Evolutionary conservation across 1,140 invertebrate genomes (phyloP).

Genomic region (Rhagoletis zephyria): DNA sequence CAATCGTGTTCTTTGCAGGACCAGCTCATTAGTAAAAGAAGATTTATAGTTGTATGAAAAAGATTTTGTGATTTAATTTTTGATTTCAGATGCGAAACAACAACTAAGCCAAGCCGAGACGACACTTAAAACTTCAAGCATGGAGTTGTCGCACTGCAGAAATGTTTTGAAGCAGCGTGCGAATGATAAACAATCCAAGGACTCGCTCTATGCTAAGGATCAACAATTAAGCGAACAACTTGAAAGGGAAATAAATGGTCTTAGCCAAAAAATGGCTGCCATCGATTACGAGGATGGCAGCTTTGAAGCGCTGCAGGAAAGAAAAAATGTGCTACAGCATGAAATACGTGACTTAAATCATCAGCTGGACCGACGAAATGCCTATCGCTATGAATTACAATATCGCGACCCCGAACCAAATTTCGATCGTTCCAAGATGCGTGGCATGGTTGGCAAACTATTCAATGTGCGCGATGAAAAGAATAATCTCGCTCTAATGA

Average conservation of each 20-base stretch:
- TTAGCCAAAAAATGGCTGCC: slow-evolving; percentile 67
- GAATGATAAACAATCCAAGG: slow-evolving; percentile 81
- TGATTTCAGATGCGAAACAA: slow-evolving; percentile 80
- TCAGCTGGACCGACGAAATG: slow-evolving; percentile 63
- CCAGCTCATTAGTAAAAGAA: slow-evolving; percentile 83
- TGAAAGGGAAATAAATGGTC: slow-evolving; percentile 76
- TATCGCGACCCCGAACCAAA: slow-evolving; percentile 84
- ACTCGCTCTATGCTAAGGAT: slow-evolving; percentile 83
- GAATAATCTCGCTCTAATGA: slow-evolving; percentile 87
- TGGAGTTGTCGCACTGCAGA: slow-evolving; percentile 83
- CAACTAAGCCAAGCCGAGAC: slow-evolving; percentile 85
- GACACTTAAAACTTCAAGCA: slow-evolving; percentile 84
- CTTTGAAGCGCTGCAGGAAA: slow-evolving; percentile 76
- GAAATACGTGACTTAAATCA: slow-evolving; percentile 73
- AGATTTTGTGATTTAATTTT: neutral
- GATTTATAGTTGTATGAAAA: neutral
- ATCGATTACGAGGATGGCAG: slow-evolving; percentile 82
- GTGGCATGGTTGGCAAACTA: slow-evolving; percentile 86
- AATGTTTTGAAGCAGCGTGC: slow-evolving; percentile 81
- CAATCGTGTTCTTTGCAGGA: slow-evolving; percentile 89
- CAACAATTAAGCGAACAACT: slow-evolving; percentile 78
- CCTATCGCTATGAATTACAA: slow-evolving; percentile 80
- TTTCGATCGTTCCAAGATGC: slow-evolving; percentile 85
- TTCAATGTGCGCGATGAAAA: slow-evolving; percentile 83
- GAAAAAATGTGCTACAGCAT: slow-evolving; percentile 74